A percentile compares a stretch with the other conserved stretches of the same genome.
phyloP scores from a whole-genome alignment of 35 echinoderm and acorn worm species.

The Lytechinus pictus region DNA sequence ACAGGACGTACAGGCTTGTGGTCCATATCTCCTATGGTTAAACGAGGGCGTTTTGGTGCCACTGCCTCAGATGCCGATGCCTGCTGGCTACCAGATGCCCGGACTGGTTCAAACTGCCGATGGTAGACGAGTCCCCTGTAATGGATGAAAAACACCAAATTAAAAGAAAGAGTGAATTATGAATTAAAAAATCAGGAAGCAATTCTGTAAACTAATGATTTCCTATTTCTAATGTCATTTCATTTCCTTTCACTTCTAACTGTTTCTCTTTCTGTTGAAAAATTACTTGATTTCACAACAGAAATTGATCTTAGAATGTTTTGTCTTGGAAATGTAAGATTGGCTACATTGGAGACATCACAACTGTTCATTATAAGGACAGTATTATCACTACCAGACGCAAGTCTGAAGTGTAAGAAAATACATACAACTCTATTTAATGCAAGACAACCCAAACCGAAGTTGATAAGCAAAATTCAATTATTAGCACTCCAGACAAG shows the following conservation, averaged over 20 bases:
- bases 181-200: neutral
- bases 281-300: too few relatives aligned
- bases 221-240: neutral
- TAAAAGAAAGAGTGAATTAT: neutral
- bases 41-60: slow-evolving; percentile 71
- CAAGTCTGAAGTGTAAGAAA: too few relatives aligned
- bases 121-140: slow-evolving; percentile 55
- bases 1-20: slow-evolving; percentile 64
- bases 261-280: neutral
- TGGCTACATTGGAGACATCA: too few relatives aligned
- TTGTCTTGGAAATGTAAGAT: too few relatives aligned
- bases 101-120: slow-evolving; percentile 65
- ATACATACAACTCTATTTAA: too few relatives aligned
- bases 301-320: too few relatives aligned
- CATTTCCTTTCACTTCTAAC: neutral
- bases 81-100: slow-evolving; percentile 55
- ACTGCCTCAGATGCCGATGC: slow-evolving; percentile 16
- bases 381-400: too few relatives aligned
- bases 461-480: too few relatives aligned
- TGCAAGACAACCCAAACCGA: too few relatives aligned
- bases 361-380: too few relatives aligned
- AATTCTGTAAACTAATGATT: neutral
- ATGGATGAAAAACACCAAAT: neutral
- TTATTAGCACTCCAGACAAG: too few relatives aligned
- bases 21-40: slow-evolving; percentile 61